These are phyloP conservation scores for Nemotelus nigrinus DNA, from an alignment of 2,888 invertebrate genomes.

Conservation along the genomic window DNA sequence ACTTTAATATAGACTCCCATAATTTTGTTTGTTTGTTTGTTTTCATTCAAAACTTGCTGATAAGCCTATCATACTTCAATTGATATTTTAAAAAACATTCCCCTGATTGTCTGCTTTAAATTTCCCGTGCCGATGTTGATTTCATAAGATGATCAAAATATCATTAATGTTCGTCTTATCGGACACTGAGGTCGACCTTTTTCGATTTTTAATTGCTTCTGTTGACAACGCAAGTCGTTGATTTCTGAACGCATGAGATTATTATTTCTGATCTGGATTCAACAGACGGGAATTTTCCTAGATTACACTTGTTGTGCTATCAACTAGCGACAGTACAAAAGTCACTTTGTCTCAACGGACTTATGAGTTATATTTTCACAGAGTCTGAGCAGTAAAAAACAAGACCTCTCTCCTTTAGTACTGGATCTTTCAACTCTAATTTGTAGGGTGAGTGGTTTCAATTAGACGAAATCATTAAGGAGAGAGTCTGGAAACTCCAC, in stretches of 20 bases:
- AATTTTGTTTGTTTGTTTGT: constrained; percentile 9
- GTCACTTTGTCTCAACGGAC: no score
- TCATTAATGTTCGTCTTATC: constrained; percentile 28
- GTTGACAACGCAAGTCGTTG: constrained; percentile 29
- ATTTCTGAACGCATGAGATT: constrained; percentile 3
- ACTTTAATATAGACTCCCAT: no score
- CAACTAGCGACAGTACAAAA: no score
- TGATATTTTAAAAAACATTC: constrained; percentile 18
- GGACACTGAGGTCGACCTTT: constrained; percentile 19
- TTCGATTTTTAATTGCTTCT: constrained; percentile 23
- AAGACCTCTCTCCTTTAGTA: constrained; percentile 60
- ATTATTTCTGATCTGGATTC: neutral
- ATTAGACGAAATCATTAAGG: constrained; percentile 55
- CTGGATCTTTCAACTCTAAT: constrained; percentile 62
- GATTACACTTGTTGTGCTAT: no score
- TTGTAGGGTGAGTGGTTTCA: constrained; percentile 63
- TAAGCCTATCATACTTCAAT: constrained; percentile 24
- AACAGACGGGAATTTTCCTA: constrained; percentile 20
- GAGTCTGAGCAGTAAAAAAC: neutral
- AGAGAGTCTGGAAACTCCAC: no score
- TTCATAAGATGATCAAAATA: constrained; percentile 3
- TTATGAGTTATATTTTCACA: no score
- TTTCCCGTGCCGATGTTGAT: constrained; percentile 6
- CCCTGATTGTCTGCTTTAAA: neutral
- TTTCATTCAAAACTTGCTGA: neutral